Evolutionary conservation across 2,113 vertebrate species (phyloP).

Genomic region (Catagonus wagneri): DNA sequence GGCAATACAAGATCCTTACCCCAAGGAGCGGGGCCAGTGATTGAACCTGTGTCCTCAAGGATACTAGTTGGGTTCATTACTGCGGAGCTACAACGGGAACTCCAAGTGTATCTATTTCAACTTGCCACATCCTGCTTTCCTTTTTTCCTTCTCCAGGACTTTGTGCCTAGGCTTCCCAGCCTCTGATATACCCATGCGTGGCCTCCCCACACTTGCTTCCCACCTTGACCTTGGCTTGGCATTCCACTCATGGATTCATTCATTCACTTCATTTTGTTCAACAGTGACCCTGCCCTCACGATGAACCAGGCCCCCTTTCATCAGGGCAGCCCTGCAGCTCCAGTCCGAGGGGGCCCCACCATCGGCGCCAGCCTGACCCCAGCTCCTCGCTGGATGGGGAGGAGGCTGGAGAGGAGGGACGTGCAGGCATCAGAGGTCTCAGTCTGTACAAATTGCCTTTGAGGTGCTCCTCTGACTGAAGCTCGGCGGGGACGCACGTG

Average conservation of each 20-base stretch:
- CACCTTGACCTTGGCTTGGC: neutral
- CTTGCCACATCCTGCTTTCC: neutral
- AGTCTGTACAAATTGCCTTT: constrained; percentile 63
- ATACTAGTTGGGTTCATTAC: too few relatives aligned
- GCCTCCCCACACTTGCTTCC: neutral
- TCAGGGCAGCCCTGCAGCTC: neutral
- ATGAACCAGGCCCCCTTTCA: neutral
- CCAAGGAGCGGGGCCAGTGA: too few relatives aligned
- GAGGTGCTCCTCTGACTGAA: constrained; percentile 66
- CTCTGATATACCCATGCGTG: neutral
- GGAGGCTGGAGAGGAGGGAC: neutral
- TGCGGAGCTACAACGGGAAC: too few relatives aligned
- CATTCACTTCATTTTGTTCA: neutral
- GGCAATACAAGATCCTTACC: too few relatives aligned
- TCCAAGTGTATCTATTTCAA: neutral
- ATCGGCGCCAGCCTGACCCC: neutral
- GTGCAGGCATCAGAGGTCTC: neutral
- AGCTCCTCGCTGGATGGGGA: neutral
- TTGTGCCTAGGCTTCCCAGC: neutral
- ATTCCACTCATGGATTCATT: neutral
- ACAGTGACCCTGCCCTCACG: neutral
- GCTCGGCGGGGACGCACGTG: constrained; percentile 72
- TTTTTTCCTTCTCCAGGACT: fast-evolving
- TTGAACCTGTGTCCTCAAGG: too few relatives aligned
- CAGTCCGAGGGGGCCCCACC: neutral